Evolutionary conservation across 2,888 invertebrate species (phyloP).

Genomic region (Microplitis deprimator): DNA sequence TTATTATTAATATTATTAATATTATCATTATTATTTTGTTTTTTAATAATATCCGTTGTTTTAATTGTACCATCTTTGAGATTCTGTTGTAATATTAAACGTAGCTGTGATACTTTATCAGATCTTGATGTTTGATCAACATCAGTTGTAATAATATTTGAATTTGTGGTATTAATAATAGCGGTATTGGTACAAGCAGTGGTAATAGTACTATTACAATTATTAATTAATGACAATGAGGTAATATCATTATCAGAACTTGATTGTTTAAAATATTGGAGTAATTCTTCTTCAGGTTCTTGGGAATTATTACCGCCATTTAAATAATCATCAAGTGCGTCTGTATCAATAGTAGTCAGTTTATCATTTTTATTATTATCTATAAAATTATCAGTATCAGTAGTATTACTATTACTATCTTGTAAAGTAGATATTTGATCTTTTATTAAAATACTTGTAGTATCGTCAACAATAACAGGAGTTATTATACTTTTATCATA

Average conservation of each 20-base stretch:
- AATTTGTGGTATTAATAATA: not conserved
- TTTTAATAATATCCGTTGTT: conserved; percentile 44
- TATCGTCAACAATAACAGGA: not conserved
- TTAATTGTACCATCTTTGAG: conserved; percentile 71
- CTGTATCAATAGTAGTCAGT: conserved; percentile 84
- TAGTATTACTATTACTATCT: conserved; percentile 40
- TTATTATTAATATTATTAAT: not conserved
- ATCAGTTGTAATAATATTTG: conserved; percentile 45
- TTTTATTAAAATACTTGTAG: conserved; percentile 52
- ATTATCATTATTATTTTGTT: conserved; percentile 29
- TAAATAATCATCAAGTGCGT: conserved; percentile 86
- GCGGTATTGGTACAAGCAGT: not conserved
- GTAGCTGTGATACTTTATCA: conserved; percentile 82
- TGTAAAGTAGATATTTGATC: conserved; percentile 56
- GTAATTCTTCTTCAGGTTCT: conserved; percentile 87
- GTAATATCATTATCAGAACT: conserved; percentile 65
- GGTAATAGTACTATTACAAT: not conserved
- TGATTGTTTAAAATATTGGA: conserved; percentile 84
- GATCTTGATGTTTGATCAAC: conserved; percentile 70
- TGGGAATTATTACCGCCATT: conserved; percentile 83
- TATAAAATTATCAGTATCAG: conserved; percentile 48
- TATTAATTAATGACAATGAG: not conserved
- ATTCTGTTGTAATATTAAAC: conserved; percentile 81
- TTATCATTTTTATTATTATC: conserved; percentile 58
- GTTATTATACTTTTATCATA: not conserved